Evolutionary conservation across 2,888 invertebrate genomes (phyloP).

Genomic region (Helobdella robusta): DNA sequence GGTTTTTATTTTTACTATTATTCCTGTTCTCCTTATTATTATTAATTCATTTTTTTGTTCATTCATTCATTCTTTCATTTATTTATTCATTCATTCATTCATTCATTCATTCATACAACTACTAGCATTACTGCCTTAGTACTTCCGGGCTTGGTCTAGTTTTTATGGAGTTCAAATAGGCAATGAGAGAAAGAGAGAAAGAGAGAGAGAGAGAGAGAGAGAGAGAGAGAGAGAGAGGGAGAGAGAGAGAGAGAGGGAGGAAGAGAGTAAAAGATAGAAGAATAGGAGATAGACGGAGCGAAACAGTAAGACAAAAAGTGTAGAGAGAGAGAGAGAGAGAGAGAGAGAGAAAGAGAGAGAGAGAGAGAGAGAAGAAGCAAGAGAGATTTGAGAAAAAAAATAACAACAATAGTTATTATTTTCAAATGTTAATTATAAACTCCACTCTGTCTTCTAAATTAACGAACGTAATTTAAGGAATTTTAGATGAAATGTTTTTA

Average conservation of each 20-base stretch:
- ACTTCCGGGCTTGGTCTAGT: not conserved
- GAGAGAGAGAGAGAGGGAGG: not conserved
- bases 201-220: conserved; percentile 47
- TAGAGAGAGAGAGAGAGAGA: conserved; percentile 4
- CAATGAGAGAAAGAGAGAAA: not conserved
- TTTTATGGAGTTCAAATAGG: too few species aligned
- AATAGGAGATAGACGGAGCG: not conserved
- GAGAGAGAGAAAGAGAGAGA: conserved; percentile 9
- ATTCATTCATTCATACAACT: not conserved
- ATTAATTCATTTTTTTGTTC: not conserved
- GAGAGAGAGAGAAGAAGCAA: not conserved
- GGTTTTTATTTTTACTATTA: not conserved
- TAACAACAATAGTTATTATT: not conserved
- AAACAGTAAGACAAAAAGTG: not conserved
- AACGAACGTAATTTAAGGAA: too few species aligned
- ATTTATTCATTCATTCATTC: conserved; percentile 2
- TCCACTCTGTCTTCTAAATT: too few species aligned
- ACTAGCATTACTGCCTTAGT: not conserved
- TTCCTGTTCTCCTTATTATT: not conserved
- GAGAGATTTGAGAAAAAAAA: not conserved
- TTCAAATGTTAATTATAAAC: too few species aligned
- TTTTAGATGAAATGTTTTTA: too few species aligned
- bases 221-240: conserved; percentile 1
- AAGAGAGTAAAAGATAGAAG: not conserved
- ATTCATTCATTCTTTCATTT: not conserved